Evolutionary conservation across 2,113 vertebrate genomes (phyloP).

Genomic region (Dissostichus mawsoni): DNA sequence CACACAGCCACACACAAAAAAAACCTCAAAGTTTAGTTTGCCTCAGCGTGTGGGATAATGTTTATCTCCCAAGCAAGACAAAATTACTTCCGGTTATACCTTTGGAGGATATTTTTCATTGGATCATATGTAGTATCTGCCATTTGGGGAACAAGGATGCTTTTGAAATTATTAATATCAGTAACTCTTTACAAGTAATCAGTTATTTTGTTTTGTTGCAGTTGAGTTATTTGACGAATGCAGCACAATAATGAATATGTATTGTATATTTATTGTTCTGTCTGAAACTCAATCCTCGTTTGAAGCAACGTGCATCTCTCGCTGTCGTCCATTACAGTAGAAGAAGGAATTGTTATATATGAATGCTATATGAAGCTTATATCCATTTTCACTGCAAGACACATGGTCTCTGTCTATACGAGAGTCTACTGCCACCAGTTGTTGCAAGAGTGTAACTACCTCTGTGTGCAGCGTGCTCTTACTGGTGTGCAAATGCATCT

Average conservation of each 20-base stretch:
- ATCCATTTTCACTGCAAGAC: slow-evolving; percentile 24
- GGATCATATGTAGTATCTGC: not conserved
- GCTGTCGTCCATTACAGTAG: slow-evolving; percentile 14
- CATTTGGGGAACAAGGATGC: not conserved
- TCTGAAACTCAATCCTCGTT: slow-evolving; percentile 23
- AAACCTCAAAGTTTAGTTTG: slow-evolving; percentile 23
- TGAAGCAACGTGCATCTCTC: slow-evolving; percentile 5
- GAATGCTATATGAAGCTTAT: slow-evolving; percentile 1
- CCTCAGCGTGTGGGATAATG: not conserved
- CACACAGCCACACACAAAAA: not conserved
- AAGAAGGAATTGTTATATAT: slow-evolving; percentile 24
- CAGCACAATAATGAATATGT: slow-evolving; percentile 3
- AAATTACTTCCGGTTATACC: slow-evolving; percentile 12
- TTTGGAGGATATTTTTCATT: not conserved
- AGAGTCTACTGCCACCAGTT: slow-evolving; percentile 74
- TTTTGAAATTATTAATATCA: not conserved
- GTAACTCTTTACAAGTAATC: not conserved
- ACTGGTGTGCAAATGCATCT: not conserved
- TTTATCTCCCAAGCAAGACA: not conserved
- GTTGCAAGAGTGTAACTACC: slow-evolving; percentile 62
- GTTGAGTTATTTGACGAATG: not conserved
- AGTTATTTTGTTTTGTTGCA: not conserved
- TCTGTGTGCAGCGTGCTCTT: not conserved
- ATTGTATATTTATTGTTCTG: not conserved
- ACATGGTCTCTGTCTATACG: slow-evolving; percentile 16